Conservation (phyloP, 2,797 vertebrate genomes). For the Alcedo atthis region DNA sequence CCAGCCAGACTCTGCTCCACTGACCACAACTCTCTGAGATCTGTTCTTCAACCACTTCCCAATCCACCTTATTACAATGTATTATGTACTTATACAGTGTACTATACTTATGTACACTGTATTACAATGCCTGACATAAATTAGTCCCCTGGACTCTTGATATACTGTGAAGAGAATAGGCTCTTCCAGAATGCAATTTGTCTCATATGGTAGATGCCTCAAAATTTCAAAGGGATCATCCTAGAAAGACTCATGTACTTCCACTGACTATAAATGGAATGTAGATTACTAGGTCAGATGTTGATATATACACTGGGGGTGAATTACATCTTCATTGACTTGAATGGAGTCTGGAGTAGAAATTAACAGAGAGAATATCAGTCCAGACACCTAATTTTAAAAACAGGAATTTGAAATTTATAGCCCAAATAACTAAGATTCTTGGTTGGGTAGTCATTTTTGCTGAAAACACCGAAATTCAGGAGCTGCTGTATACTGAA, state of each 20-base stretch:
- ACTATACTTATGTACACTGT: too few species aligned
- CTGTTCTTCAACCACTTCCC: too few species aligned
- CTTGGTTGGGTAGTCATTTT: background rate
- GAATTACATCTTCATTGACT: background rate
- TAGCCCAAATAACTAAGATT: background rate
- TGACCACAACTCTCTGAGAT: too few species aligned
- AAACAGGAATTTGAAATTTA: background rate
- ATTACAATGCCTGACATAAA: background rate
- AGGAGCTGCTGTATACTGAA: background rate
- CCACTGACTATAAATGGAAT: background rate
- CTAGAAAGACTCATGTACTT: background rate
- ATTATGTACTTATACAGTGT: too few species aligned
- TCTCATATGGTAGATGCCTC: background rate
- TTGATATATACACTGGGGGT: background rate
- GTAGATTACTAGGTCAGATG: background rate
- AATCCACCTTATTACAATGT: too few species aligned
- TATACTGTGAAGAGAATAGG: background rate
- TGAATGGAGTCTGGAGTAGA: background rate
- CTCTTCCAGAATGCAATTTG: background rate
- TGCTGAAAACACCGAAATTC: background rate
- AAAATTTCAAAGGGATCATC: background rate
- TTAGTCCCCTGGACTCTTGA: background rate
- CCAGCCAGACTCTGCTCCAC: too few species aligned
- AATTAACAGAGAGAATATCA: background rate
- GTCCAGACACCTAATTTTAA: background rate